Evolutionary conservation across 2,113 vertebrate genomes (phyloP).

Genomic region (Anarrhichthys ocellatus): DNA sequence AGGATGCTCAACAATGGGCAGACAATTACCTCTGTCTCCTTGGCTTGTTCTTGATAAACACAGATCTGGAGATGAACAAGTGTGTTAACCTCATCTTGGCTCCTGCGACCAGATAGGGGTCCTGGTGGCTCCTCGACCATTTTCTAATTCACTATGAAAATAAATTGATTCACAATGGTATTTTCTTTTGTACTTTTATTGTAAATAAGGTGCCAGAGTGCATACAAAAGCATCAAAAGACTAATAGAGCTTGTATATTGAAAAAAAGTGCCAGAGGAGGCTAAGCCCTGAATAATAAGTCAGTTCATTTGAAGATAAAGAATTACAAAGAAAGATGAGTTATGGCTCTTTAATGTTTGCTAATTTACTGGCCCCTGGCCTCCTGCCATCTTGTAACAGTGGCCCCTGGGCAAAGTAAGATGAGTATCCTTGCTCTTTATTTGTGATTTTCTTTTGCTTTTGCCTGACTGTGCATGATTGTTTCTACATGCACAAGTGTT

Average conservation of each 20-base stretch:
- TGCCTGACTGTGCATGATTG: neutral
- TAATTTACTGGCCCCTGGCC: neutral
- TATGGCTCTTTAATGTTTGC: neutral
- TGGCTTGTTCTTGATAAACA: neutral
- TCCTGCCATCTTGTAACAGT: neutral
- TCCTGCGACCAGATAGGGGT: too few species aligned
- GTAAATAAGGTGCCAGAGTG: too few species aligned
- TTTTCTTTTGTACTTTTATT: too few species aligned
- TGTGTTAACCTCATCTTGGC: neutral
- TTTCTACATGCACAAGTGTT: too few species aligned
- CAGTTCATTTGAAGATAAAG: neutral
- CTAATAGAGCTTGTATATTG: too few species aligned
- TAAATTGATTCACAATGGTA: too few species aligned
- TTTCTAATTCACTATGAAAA: too few species aligned
- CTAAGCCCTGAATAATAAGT: neutral
- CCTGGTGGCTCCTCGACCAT: neutral
- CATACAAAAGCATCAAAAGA: too few species aligned
- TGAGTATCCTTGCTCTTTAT: neutral
- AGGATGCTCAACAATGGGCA: neutral
- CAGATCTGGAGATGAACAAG: neutral
- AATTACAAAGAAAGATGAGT: neutral
- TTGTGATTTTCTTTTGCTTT: neutral
- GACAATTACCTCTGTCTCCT: neutral
- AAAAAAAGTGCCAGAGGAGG: too few species aligned
- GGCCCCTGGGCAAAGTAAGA: neutral